A percentile compares a stretch with the other conserved stretches of the same genome.
phyloP scores from a whole-genome alignment of 2,888 invertebrate species.

The Eumerus sabulonum region DNA sequence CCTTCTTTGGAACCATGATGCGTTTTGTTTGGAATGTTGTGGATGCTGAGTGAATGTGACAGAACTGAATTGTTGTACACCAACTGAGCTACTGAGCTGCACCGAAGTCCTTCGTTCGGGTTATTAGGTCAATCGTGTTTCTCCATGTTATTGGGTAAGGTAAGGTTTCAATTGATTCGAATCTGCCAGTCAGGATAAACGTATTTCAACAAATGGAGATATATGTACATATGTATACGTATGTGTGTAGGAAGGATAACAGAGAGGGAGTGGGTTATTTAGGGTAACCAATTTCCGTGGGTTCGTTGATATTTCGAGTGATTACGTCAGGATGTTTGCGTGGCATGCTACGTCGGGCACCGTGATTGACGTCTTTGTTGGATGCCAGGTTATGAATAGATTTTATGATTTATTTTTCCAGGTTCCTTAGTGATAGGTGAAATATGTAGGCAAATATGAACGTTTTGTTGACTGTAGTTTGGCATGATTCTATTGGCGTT shows the following conservation, averaged over 20 bases:
- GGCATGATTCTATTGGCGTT: too few species aligned
- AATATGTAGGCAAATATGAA: too few species aligned
- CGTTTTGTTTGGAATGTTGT: conserved; percentile 33
- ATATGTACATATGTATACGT: too few species aligned
- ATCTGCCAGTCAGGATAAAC: conserved; percentile 17
- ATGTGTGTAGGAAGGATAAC: too few species aligned
- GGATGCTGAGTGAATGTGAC: conserved; percentile 27
- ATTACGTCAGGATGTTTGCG: conserved; percentile 2
- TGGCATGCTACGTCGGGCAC: background rate
- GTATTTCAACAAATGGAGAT: too few species aligned
- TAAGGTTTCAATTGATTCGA: conserved; percentile 40
- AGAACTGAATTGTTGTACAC: conserved; percentile 28
- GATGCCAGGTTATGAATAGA: too few species aligned
- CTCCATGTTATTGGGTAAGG: conserved; percentile 31
- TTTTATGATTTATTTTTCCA: too few species aligned
- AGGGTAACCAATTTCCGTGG: background rate
- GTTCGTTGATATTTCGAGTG: conserved; percentile 3
- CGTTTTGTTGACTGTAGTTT: too few species aligned
- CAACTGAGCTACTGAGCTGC: too few species aligned
- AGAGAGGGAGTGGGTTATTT: background rate
- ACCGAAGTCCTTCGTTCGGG: too few species aligned
- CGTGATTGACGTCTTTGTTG: background rate
- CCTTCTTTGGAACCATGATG: conserved; percentile 21
- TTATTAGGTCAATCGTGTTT: background rate
- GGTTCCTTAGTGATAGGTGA: too few species aligned